Percentiles rank a stretch among this genome's conserved stretches.
Conservation (phyloP, 2,113 vertebrate species). For the Platysternon megacephalum region DNA sequence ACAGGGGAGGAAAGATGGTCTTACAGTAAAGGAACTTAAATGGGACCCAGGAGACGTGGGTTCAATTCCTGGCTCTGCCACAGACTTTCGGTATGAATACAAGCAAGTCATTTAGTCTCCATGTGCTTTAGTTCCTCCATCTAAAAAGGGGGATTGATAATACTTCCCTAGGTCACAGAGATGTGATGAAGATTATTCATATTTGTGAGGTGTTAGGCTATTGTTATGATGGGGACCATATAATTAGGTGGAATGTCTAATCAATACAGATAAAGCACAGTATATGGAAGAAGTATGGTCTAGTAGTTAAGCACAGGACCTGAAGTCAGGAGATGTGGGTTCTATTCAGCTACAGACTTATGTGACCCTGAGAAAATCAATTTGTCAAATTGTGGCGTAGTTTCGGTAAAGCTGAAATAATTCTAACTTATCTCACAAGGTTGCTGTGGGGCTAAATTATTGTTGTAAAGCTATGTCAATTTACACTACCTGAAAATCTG, state of each 20-base stretch:
- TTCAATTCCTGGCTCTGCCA: background rate
- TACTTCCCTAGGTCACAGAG: background rate
- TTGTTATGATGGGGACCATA: background rate
- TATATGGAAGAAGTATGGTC: background rate
- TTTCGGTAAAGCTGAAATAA: background rate
- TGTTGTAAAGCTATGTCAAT: background rate
- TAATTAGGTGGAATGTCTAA: background rate
- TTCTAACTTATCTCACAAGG: background rate
- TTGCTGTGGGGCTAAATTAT: background rate
- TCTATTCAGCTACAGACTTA: background rate
- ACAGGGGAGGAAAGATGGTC: background rate
- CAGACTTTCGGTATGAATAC: background rate
- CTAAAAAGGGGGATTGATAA: background rate
- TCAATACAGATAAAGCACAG: background rate
- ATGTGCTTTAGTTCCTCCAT: background rate
- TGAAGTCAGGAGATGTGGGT: background rate
- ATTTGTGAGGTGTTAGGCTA: background rate
- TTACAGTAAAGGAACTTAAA: background rate
- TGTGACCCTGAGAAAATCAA: background rate
- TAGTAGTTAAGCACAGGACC: accelerated
- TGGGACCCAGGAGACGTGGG: background rate
- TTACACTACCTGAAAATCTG: background rate
- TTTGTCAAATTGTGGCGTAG: background rate
- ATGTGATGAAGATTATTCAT: background rate
- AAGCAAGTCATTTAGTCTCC: background rate